phyloP scores from a whole-genome alignment of 2,888 invertebrate genomes.

The Teinopalpus imperialis region DNA sequence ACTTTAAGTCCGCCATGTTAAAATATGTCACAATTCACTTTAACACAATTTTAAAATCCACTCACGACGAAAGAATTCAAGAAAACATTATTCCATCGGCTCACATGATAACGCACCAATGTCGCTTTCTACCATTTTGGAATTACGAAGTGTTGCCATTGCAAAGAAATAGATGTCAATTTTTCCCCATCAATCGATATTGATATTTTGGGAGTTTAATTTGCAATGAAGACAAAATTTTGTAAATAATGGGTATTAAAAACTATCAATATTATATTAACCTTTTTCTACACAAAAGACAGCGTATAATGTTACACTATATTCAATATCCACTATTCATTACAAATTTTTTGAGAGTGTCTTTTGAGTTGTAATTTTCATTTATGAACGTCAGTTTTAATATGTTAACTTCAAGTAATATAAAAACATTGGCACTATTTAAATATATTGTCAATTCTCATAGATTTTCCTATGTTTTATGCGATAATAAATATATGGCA shows the following conservation, averaged over 20 bases:
- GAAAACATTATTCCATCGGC: slow-evolving; percentile 83
- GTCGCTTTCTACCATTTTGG: slow-evolving; percentile 87
- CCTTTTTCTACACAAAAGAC: no score
- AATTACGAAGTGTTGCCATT: slow-evolving; percentile 61
- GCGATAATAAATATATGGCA: slow-evolving; percentile 12
- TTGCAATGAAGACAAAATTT: not conserved
- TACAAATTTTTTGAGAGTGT: no score
- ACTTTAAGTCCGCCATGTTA: slow-evolving; percentile 91
- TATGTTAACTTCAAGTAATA: no score
- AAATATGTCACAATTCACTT: slow-evolving; percentile 74
- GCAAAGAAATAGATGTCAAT: slow-evolving; percentile 23
- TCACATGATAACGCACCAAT: slow-evolving; percentile 89
- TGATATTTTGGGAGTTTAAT: slow-evolving; percentile 14
- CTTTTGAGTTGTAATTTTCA: no score
- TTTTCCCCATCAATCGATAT: slow-evolving; percentile 34
- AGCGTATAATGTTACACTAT: no score
- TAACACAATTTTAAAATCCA: slow-evolving; percentile 72
- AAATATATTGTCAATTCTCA: no score
- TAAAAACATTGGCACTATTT: no score
- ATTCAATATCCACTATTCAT: no score
- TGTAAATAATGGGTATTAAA: no score
- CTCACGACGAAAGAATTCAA: slow-evolving; percentile 70
- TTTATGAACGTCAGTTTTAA: no score
- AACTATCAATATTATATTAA: no score
- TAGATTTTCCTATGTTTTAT: no score